Evolutionary conservation across 2,888 invertebrate species (phyloP), one percentile per base, ranked within the genome.

Genomic region (Leistus spinibarbis): DNA sequence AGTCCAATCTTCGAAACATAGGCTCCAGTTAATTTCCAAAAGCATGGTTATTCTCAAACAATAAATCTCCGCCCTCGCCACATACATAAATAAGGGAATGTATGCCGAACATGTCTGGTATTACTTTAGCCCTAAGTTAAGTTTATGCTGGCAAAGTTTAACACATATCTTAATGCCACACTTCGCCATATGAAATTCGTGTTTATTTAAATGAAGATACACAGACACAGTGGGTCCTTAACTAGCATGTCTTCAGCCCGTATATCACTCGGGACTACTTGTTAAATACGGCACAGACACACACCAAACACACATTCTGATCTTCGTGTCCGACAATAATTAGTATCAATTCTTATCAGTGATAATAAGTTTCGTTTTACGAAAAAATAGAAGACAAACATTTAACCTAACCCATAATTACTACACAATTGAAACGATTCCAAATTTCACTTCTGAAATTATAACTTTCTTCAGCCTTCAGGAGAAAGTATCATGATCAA

Each of bases 101-200:
- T 40, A 40, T 40, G 40, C 40, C 1, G 13, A 40, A 40, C 40
- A 40, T 13, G 40, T n/a, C n/a, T n/a, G n/a, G n/a, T 40, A 40
- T 40, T 40, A 40, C 40, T 40, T 40, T 40, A 40, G 40, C 13
- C 40, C 40, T 5, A 40, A 40, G 40, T 40, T 40, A 40, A 40
- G 40, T 40, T 40, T 60, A 64, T 60, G 54, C 24, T 54, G 63
- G 54, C 71, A 5, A 71, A 70, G 53, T 62, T 70, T 53, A 63
- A 40, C 63, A 63, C 62, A 71, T 71, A 71, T 71, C 71, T 71
- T 71, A 63, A 71, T 71, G 64, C 57, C 22, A 60, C 40, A 40
- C 20, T 60, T 60, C 20, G 60, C 4, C 60, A 60, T 60, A 60
- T 60, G 60, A 60, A 60, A 19, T 60, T 10, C 22, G 17, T 60